Conservation (phyloP, 2,113 vertebrate species). For the Oryzias melastigma region DNA sequence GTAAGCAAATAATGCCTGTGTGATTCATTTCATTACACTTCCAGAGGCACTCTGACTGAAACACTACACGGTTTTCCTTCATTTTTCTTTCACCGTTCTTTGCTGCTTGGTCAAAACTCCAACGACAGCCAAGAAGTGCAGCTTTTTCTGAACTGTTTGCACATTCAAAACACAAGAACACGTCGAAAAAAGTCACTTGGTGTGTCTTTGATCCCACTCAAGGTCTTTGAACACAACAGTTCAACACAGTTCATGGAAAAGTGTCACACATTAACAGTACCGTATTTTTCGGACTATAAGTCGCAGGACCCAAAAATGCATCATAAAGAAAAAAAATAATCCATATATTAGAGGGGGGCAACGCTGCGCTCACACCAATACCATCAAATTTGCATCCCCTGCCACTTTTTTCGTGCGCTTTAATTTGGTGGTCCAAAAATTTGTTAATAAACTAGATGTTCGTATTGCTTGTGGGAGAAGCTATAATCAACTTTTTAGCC, state of each 20-base stretch:
- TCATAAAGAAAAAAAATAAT: too few relatives aligned
- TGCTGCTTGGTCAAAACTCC: conserved; percentile 32
- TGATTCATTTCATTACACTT: conserved; percentile 54
- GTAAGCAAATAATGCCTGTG: conserved; percentile 57
- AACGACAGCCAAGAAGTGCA: conserved; percentile 52
- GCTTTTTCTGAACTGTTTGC: conserved; percentile 45
- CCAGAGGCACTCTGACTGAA: conserved; percentile 52
- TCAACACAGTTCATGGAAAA: conserved; percentile 38
- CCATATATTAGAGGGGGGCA: too few relatives aligned
- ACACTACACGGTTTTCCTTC: conserved; percentile 46
- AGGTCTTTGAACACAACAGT: conserved; percentile 54
- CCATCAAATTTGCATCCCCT: too few relatives aligned
- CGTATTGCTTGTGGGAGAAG: too few relatives aligned
- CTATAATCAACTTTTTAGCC: too few relatives aligned
- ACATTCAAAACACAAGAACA: conserved; percentile 53
- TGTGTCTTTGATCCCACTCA: conserved; percentile 48
- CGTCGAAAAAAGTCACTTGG: conserved; percentile 42
- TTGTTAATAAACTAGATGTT: too few relatives aligned
- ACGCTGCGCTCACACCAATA: too few relatives aligned
- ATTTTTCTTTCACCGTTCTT: conserved; percentile 40
- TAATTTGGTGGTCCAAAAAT: too few relatives aligned
- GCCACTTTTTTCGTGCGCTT: too few relatives aligned
- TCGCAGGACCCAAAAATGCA: too few relatives aligned
- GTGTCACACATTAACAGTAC: conserved; percentile 66
- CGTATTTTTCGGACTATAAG: too few relatives aligned